A percentile compares a stretch with the other conserved stretches of the same genome.
Evolutionary conservation across 1,140 invertebrate species (phyloP).

Genomic region (Grapholita molesta): DNA sequence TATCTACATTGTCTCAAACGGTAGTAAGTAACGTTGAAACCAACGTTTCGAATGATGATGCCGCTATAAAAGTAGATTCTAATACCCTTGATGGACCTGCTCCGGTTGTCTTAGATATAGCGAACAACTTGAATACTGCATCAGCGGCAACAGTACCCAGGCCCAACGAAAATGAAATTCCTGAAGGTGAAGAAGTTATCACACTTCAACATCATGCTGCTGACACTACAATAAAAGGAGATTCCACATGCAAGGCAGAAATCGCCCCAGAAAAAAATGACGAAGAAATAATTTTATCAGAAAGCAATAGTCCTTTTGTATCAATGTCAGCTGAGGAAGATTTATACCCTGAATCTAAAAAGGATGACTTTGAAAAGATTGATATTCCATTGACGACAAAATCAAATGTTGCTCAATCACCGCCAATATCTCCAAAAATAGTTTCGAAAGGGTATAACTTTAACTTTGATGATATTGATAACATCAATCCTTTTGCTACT

Average conservation of each 20-base stretch:
- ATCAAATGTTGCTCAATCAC: slow-evolving; percentile 28
- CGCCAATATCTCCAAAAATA: slow-evolving; percentile 44
- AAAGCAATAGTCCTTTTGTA: slow-evolving; percentile 50
- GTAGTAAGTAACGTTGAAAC: not conserved
- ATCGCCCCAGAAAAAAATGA: slow-evolving; percentile 18
- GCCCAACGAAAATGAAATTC: not conserved
- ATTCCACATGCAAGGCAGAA: not conserved
- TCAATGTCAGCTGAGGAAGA: slow-evolving; percentile 29
- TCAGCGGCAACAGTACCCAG: not conserved
- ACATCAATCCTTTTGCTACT: slow-evolving; percentile 55
- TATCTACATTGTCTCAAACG: not conserved
- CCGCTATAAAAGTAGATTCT: not conserved
- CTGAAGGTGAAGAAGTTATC: not conserved
- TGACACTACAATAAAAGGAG: not conserved
- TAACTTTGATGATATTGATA: slow-evolving; percentile 63
- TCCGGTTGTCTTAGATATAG: not conserved
- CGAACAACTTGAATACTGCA: not conserved
- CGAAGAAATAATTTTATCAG: slow-evolving; percentile 45
- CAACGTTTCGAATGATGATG: not conserved
- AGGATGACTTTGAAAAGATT: slow-evolving; percentile 26
- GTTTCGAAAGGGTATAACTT: slow-evolving; percentile 59
- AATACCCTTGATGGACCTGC: not conserved
- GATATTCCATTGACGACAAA: slow-evolving; percentile 29
- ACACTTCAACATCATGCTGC: not conserved
- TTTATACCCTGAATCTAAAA: not conserved